phyloP scores from a whole-genome alignment of 2,113 vertebrate genomes.

The Neogale vison region DNA sequence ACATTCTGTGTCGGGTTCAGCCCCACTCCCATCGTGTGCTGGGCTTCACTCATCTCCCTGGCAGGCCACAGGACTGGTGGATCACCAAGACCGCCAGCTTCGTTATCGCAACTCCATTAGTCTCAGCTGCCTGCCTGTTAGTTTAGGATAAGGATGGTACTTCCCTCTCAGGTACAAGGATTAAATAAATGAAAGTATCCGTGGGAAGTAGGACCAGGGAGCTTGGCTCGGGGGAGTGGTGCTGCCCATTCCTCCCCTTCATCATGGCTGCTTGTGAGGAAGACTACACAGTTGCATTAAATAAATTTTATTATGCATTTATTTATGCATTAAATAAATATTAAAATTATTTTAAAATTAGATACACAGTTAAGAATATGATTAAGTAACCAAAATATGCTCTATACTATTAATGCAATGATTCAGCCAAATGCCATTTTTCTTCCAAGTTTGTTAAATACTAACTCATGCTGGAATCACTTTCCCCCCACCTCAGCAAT shows the following conservation, averaged over 20 bases:
- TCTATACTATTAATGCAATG: neutral
- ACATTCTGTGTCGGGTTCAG: neutral
- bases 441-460: neutral
- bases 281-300: neutral
- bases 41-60: neutral
- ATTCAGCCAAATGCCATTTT: neutral
- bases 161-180: neutral
- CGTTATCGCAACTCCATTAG: fast-evolving
- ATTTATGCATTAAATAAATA: fast-evolving
- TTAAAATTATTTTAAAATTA: neutral
- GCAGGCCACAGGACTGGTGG: neutral
- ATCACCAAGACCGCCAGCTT: neutral
- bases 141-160: fast-evolving
- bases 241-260: fast-evolving
- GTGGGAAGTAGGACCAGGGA: fast-evolving
- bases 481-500: no score
- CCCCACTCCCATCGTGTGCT: neutral
- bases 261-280: neutral
- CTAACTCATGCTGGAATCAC: fast-evolving
- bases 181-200: fast-evolving
- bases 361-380: neutral
- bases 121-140: neutral
- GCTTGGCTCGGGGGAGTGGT: fast-evolving
- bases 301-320: neutral
- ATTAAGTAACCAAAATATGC: neutral